These are phyloP conservation scores for Malurus splendens DNA, from an alignment of 2,797 vertebrate genomes.

Conservation along the genomic window DNA sequence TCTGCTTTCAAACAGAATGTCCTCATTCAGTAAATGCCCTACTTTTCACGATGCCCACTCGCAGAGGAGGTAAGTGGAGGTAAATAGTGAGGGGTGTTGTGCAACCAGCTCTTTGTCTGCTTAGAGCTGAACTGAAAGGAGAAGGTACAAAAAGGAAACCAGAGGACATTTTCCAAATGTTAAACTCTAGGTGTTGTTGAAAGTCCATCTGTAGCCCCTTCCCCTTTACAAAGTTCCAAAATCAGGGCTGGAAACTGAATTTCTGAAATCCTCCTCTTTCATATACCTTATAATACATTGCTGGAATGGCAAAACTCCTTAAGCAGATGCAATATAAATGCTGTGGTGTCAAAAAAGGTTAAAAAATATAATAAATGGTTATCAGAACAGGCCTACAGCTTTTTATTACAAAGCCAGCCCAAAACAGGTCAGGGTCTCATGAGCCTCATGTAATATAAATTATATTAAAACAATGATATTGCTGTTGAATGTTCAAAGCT, in stretches of 20 bases:
- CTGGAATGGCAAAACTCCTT: background rate
- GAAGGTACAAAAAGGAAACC: background rate
- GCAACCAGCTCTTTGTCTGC: slow-evolving; percentile 16
- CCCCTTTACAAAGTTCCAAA: background rate
- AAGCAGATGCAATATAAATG: background rate
- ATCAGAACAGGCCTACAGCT: background rate
- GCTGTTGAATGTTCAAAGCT: slow-evolving; percentile 47
- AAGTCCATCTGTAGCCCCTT: background rate
- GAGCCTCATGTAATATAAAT: slow-evolving; percentile 38
- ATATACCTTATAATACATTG: background rate
- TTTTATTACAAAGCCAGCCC: slow-evolving; percentile 25
- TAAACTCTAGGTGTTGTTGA: background rate
- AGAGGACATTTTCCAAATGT: background rate
- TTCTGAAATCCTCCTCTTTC: background rate
- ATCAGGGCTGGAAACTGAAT: background rate
- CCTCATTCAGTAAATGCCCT: slow-evolving; percentile 3
- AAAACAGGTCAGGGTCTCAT: background rate
- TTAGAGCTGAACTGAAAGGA: slow-evolving; percentile 1
- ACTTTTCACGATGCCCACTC: background rate
- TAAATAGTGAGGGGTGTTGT: background rate
- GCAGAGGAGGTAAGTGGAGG: slow-evolving; percentile 6
- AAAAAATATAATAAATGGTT: background rate
- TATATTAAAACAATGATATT: slow-evolving; percentile 45
- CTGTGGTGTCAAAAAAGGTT: background rate
- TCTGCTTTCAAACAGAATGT: slow-evolving; percentile 14